A percentile compares a stretch with the other conserved stretches of the same genome.
Evolutionary conservation across 2,888 invertebrate species (phyloP).

Genomic region (Amphiduros pacificus): DNA sequence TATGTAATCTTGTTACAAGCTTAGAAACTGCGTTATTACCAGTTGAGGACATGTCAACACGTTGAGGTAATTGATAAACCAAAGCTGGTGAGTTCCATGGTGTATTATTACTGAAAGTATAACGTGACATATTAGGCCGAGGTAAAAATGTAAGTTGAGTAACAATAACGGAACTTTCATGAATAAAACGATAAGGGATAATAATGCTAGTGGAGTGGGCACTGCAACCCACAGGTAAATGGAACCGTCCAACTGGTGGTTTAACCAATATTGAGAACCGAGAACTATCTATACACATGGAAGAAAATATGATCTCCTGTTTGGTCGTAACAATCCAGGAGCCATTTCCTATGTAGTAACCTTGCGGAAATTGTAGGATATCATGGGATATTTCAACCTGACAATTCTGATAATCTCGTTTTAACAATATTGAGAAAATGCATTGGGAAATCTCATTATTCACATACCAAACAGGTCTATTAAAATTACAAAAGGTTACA

Average conservation of each 20-base stretch:
- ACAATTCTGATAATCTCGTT: not conserved
- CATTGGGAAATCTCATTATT: not conserved
- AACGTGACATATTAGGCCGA: too few species aligned
- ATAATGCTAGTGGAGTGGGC: too few species aligned
- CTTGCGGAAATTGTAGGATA: not conserved
- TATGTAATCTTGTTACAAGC: too few species aligned
- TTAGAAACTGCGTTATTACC: too few species aligned
- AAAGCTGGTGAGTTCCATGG: too few species aligned
- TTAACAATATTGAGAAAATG: not conserved
- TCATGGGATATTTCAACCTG: not conserved
- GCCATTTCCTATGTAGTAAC: not conserved
- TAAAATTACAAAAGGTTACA: not conserved
- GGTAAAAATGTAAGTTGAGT: too few species aligned
- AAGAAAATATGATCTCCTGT: not conserved
- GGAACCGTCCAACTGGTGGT: not conserved
- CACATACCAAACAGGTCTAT: not conserved
- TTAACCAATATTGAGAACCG: not conserved
- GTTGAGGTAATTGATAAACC: too few species aligned
- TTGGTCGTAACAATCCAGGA: not conserved
- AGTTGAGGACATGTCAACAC: too few species aligned
- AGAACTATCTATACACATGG: not conserved
- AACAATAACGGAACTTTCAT: too few species aligned
- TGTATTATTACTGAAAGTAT: too few species aligned
- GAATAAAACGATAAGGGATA: too few species aligned
- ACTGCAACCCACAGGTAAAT: not conserved